A percentile compares a stretch with the other conserved stretches of the same genome.
These are phyloP conservation scores for Acleris holmiana DNA, from an alignment of 2,888 invertebrate species.

Conservation along the genomic window DNA sequence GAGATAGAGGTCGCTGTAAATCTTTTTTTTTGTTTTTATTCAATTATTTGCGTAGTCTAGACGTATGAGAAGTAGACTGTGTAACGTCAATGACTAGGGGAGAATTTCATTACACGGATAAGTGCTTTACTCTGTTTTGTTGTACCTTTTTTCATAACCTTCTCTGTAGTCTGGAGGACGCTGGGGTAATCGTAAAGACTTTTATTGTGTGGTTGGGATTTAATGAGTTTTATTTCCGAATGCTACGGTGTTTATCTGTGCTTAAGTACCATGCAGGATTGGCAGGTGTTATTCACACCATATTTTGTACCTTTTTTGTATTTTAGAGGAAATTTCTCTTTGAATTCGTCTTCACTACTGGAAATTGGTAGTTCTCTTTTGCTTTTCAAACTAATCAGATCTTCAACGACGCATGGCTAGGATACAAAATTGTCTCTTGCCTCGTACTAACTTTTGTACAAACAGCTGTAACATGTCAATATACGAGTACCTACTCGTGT, in stretches of 20 bases:
- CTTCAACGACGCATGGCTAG: no score
- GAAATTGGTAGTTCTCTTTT: no score
- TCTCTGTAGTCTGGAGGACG: constrained; percentile 21
- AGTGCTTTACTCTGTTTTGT: constrained; percentile 23
- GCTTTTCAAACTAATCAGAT: no score
- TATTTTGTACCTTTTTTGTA: no score
- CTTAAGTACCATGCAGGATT: no score
- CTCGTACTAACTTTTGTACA: no score
- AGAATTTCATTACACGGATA: constrained; percentile 22
- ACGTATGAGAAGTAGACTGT: constrained; percentile 41
- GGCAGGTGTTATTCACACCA: no score
- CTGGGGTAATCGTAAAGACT: constrained; percentile 3
- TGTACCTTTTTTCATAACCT: constrained; percentile 23
- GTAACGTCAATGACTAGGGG: constrained; percentile 51
- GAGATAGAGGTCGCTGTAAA: constrained; percentile 49
- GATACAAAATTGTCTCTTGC: no score
- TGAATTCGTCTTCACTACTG: no score
- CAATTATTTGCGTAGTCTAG: constrained; percentile 61
- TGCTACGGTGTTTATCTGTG: not conserved
- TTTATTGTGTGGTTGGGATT: constrained; percentile 4
- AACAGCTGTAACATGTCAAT: no score
- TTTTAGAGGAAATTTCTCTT: no score
- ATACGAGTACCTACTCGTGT: no score
- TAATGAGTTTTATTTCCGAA: not conserved
- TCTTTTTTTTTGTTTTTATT: constrained; percentile 53